Conservation (phyloP, 2,888 invertebrate species). For the Heliconius ethilla region DNA sequence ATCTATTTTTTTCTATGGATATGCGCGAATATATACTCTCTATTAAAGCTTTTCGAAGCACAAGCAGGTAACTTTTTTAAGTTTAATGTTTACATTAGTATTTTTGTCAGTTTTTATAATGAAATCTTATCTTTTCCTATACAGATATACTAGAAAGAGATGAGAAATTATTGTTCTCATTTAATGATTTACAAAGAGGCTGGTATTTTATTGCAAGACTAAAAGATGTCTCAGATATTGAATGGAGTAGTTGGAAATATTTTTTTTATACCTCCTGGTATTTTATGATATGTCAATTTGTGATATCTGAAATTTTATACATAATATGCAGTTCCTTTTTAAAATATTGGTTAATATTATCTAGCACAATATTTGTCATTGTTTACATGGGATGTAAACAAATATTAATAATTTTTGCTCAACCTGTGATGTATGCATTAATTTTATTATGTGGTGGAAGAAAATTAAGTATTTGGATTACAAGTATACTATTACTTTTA, state of each 20-base stretch:
- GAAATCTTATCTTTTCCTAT: constrained; percentile 44
- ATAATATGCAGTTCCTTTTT: constrained; percentile 55
- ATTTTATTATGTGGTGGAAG: constrained; percentile 73
- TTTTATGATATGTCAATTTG: constrained; percentile 81
- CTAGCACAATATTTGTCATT: constrained; percentile 75
- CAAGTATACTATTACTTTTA: constrained; percentile 74
- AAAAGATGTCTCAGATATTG: constrained; percentile 86
- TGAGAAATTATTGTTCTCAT: constrained; percentile 49
- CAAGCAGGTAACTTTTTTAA: constrained; percentile 75
- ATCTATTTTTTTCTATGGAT: constrained; percentile 81
- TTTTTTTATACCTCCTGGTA: constrained; percentile 77
- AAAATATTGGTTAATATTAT: constrained; percentile 80
- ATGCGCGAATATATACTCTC: constrained; percentile 78
- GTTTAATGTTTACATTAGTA: neutral
- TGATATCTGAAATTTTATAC: constrained; percentile 78
- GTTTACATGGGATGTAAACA: constrained; percentile 76
- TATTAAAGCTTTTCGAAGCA: constrained; percentile 77
- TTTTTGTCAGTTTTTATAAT: neutral
- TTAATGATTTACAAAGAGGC: constrained; percentile 80
- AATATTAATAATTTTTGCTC: constrained; percentile 74
- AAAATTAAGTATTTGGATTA: constrained; percentile 80
- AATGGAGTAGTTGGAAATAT: constrained; percentile 86
- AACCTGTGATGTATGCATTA: constrained; percentile 79
- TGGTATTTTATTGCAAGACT: constrained; percentile 80
- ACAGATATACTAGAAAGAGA: constrained; percentile 63